Conservation (phyloP, 64 coral and sea anemone genomes). For the Stichodactyla mertensii region DNA sequence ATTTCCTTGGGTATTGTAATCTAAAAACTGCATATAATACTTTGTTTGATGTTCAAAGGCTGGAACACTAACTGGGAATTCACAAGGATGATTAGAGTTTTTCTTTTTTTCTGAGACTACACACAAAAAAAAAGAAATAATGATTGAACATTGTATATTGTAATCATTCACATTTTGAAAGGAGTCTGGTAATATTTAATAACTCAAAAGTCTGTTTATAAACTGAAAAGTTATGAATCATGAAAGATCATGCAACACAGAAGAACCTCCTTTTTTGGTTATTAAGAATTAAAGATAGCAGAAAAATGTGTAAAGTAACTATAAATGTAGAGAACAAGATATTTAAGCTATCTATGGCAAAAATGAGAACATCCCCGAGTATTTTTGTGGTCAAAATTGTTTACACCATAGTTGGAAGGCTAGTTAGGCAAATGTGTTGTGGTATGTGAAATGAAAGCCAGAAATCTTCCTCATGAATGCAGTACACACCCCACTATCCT, state of each 20-base stretch:
- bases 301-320: background rate
- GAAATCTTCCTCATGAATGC: background rate
- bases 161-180: background rate
- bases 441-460: background rate
- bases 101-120: background rate
- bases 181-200: too few relatives aligned
- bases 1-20: background rate
- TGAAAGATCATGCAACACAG: background rate
- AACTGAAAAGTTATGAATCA: background rate
- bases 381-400: background rate
- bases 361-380: background rate
- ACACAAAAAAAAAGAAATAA: background rate
- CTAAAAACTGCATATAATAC: background rate
- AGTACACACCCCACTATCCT: conserved; percentile 4
- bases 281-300: background rate
- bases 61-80: background rate
- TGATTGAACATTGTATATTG: background rate
- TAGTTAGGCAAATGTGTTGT: background rate
- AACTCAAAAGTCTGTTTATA: too few relatives aligned
- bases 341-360: background rate
- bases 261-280: background rate
- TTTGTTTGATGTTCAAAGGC: background rate
- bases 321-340: background rate
- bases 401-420: background rate
- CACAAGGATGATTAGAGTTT: background rate